A percentile compares a stretch with the other conserved stretches of the same genome.
phyloP scores from a whole-genome alignment of 1,140 invertebrate genomes.

The Dendroctonus ponderosae region DNA sequence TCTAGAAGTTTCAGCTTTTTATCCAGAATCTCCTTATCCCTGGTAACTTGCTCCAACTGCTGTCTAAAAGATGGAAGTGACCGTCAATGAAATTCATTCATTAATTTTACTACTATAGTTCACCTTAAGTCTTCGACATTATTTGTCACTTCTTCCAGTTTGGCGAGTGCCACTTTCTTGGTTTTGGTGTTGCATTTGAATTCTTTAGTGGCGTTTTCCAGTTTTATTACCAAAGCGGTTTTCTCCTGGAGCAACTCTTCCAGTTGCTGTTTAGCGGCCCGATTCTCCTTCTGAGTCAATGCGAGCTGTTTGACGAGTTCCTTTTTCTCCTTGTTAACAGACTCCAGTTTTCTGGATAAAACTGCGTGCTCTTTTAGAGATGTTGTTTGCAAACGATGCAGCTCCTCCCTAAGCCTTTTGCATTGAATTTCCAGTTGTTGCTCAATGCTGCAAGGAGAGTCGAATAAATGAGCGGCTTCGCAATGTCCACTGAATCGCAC shows the following conservation, averaged over 20 bases:
- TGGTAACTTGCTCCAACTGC: conserved; percentile 35
- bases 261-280: conserved; percentile 39
- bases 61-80: conserved; percentile 12
- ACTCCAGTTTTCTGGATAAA: conserved; percentile 39
- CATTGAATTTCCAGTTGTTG: conserved; percentile 17
- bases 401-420: conserved; percentile 25
- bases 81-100: background rate
- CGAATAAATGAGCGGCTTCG: background rate
- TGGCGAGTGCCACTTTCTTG: conserved; percentile 40
- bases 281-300: conserved; percentile 39
- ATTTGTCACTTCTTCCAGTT: conserved; percentile 38
- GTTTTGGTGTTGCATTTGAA: conserved; percentile 38
- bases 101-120: background rate
- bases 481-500: background rate
- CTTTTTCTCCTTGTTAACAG: conserved; percentile 36
- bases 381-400: conserved; percentile 34
- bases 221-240: conserved; percentile 27
- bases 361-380: conserved; percentile 40
- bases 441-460: conserved; percentile 1
- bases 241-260: conserved; percentile 42
- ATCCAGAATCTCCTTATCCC: conserved; percentile 41
- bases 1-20: conserved; percentile 38
- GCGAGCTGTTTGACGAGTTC: conserved; percentile 36
- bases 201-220: conserved; percentile 42
- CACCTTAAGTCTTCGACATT: conserved; percentile 36